Base-by-base conservation (phyloP, 1,140 invertebrate genomes). In the Ostrea denselamellosa region DNA sequence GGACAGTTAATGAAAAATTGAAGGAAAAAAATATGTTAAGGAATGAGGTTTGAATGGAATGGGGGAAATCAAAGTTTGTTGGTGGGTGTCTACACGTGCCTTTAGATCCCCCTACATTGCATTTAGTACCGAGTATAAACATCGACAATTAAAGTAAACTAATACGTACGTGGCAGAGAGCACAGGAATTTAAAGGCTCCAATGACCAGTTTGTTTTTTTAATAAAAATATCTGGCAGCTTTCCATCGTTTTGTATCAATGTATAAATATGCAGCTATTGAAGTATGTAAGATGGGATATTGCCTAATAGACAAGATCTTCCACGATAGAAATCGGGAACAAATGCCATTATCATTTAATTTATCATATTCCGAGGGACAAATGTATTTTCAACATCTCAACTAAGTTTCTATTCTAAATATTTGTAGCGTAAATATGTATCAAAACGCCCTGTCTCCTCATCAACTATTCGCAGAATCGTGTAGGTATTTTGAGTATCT, bases 401-500 rank as follows among this genome's bases (percentile, higher is more conserved):
- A 3, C 54, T 56, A 56, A 56, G 9, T 12, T n/a, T 9, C 9
- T 56, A 56, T 62, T 7, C 56, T 62, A 14, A 22, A 34, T 51
- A 34, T 17, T 28, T 22, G 71, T 81, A 28, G 22, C 9, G 9
- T 81, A 81, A 22, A 3, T 12, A 28, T 81, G 22, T 22, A 81
- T 22, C 19, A 81, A 34, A 81, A 22, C 8, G 10, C 10, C 22
- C 44, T n/a, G 19, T 44, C 8, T 28, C 51, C 28, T 83, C 14
- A 53, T 54, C 22, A 83, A 53, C 82, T 52, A 53, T 54, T 54
- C 14, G 82, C 8, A 53, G 53, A n/a, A 17, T 83, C 52, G 8
- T 83, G n/a, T n/a, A 83, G 19, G 52, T 83, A 91, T 44, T 90
- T 86, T 8, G 91, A 77, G 83, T 93, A 94, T 68, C 92, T 94